Percentiles rank a stretch among this genome's conserved stretches.
Conservation (phyloP, 2,888 invertebrate species). For the Diabrotica balteata region DNA sequence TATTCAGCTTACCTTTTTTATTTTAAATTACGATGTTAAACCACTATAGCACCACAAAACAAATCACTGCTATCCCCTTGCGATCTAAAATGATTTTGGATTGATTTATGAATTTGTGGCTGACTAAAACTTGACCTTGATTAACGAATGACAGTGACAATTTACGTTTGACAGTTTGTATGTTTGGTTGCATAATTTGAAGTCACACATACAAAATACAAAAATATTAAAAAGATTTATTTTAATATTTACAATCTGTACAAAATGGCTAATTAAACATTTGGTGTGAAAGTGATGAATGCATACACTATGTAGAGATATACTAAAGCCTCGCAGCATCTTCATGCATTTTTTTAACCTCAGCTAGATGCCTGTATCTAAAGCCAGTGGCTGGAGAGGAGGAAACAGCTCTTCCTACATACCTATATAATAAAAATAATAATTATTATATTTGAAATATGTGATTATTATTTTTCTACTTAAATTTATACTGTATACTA, state of each 20-base stretch:
- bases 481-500: too few species aligned
- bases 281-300: too few species aligned
- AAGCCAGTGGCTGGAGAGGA: slow-evolving; percentile 96
- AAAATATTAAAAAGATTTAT: too few species aligned
- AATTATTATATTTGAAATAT: too few species aligned
- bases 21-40: background rate
- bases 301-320: too few species aligned
- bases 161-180: too few species aligned
- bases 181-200: too few species aligned
- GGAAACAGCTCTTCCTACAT: slow-evolving; percentile 89
- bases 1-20: slow-evolving; percentile 2
- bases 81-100: slow-evolving; percentile 1
- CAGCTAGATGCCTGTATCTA: slow-evolving; percentile 1
- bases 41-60: slow-evolving; percentile 5
- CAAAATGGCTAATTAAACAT: too few species aligned
- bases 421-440: slow-evolving; percentile 66
- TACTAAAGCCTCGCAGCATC: background rate
- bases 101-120: slow-evolving; percentile 1
- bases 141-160: too few species aligned
- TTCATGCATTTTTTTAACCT: background rate
- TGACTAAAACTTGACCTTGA: slow-evolving; percentile 8
- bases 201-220: too few species aligned
- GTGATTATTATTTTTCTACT: too few species aligned
- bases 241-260: too few species aligned
- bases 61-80: background rate